These are phyloP conservation scores for Ardeotis arabs DNA, from an alignment of 2,113 vertebrate species.

Conservation along the genomic window DNA sequence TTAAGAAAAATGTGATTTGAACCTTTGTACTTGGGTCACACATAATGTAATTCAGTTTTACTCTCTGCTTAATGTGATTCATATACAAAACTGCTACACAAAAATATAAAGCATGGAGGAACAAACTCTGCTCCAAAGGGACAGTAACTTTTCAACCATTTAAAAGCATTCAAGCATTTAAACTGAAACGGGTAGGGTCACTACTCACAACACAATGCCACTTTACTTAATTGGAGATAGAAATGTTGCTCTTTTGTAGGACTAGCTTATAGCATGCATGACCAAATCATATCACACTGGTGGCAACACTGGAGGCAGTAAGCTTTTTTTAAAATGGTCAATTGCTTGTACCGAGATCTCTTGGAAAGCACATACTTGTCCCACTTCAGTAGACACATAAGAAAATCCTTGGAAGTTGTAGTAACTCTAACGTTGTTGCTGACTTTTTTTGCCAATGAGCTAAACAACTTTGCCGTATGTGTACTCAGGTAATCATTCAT, in stretches of 20 bases:
- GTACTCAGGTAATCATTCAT: not conserved
- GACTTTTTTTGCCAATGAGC: not conserved
- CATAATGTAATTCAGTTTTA: conserved; percentile 32
- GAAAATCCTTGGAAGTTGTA: not conserved
- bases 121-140: not conserved
- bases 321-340: not conserved
- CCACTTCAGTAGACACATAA: not conserved
- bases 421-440: not conserved
- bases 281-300: not conserved
- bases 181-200: not conserved
- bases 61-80: not conserved
- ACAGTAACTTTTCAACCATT: not conserved
- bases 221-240: not conserved
- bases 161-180: not conserved
- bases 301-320: not conserved
- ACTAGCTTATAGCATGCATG: not conserved
- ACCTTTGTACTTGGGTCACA: conserved; percentile 18
- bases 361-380: not conserved
- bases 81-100: not conserved
- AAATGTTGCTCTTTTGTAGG: not conserved
- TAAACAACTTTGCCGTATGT: not conserved
- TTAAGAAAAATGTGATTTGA: conserved; percentile 53
- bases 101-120: not conserved
- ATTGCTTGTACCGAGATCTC: not conserved
- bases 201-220: not conserved